Evolutionary conservation across 2,888 invertebrate genomes (phyloP).

Genomic region (Coecobrya sp.): DNA sequence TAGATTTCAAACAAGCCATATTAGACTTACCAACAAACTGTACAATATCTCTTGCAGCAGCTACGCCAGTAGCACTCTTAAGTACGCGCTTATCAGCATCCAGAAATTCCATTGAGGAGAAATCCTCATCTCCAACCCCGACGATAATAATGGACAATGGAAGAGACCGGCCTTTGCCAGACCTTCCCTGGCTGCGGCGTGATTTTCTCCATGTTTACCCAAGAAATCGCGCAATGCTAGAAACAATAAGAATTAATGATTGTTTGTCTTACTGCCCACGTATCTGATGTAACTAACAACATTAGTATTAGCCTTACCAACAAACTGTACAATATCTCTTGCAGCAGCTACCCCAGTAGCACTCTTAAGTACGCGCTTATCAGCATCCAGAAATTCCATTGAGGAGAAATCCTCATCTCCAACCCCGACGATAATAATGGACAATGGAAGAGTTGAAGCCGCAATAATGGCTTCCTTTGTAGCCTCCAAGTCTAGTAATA

Average conservation of each 20-base stretch:
- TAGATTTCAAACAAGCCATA: too few species aligned
- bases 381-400: slow-evolving; percentile 90
- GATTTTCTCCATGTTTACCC: slow-evolving; percentile 79
- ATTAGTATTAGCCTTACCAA: slow-evolving; percentile 73
- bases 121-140: slow-evolving; percentile 90
- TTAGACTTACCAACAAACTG: slow-evolving; percentile 88
- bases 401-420: slow-evolving; percentile 90
- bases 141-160: slow-evolving; percentile 89
- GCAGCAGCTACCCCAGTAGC: slow-evolving; percentile 88
- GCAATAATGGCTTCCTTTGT: slow-evolving; percentile 87
- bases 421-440: slow-evolving; percentile 90
- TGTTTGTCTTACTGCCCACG: too few species aligned
- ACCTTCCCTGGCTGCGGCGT: slow-evolving; percentile 81
- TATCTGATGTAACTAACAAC: background rate
- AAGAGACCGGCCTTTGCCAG: slow-evolving; percentile 90
- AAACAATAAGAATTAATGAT: too few species aligned
- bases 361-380: slow-evolving; percentile 87
- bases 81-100: slow-evolving; percentile 89
- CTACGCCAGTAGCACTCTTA: slow-evolving; percentile 87
- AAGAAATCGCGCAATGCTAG: slow-evolving; percentile 83
- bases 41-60: slow-evolving; percentile 90
- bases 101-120: slow-evolving; percentile 90
- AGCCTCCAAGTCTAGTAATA: slow-evolving; percentile 84
- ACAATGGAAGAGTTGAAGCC: slow-evolving; percentile 88
- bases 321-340: slow-evolving; percentile 90